Conservation (phyloP, 2,113 vertebrate genomes). For the Dasypus novemcinctus region DNA sequence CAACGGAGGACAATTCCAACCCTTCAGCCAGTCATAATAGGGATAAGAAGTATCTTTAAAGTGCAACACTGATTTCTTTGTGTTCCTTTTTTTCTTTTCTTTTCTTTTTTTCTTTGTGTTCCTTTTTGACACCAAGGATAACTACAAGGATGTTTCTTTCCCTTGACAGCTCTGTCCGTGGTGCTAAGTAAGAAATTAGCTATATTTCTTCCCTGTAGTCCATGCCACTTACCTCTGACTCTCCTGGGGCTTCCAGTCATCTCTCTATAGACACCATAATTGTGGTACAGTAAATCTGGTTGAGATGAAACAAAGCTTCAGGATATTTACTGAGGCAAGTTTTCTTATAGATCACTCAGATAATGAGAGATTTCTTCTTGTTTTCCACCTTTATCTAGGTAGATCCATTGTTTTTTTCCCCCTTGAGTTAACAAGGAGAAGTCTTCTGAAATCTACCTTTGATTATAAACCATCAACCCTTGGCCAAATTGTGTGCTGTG, state of each 20-base stretch:
- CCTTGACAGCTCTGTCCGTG: slow-evolving; percentile 73
- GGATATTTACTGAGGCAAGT: slow-evolving; percentile 13
- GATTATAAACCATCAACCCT: neutral
- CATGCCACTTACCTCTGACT: neutral
- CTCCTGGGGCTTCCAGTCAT: slow-evolving; percentile 22
- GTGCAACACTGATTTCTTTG: neutral
- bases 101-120: neutral
- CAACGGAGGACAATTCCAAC: neutral
- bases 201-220: slow-evolving; percentile 33
- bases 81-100: neutral
- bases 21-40: neutral
- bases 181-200: slow-evolving; percentile 61
- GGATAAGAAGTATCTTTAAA: neutral
- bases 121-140: neutral
- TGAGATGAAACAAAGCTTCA: slow-evolving; percentile 26
- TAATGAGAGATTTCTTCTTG: neutral
- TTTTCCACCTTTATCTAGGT: neutral
- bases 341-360: slow-evolving; percentile 37
- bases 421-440: neutral
- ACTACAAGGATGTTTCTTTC: neutral
- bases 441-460: slow-evolving; percentile 7
- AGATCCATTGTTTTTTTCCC: neutral
- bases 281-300: neutral
- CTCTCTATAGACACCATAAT: slow-evolving; percentile 16
- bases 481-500: neutral